Base-by-base conservation (phyloP, 2,113 vertebrate species). In the Pimephales promelas region DNA sequence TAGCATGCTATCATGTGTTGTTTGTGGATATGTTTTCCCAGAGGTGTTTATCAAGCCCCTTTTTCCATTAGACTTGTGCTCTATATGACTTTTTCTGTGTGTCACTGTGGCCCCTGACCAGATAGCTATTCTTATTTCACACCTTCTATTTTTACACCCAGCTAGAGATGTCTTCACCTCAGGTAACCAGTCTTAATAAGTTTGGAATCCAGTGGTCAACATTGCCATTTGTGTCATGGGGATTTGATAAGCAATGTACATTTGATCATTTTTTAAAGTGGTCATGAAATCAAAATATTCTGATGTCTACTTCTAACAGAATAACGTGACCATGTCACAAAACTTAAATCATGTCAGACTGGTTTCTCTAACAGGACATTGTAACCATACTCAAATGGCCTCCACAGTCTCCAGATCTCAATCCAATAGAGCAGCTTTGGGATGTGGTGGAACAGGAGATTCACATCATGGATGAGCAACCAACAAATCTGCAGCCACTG, bases 141-240 rank as follows among this genome's bases (percentile, higher is more conserved):
- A 74, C 76, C 31, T 43, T 43, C 79, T 89, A 86, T 89, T 85
- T 87, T 86, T 85, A 85, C 40, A 28, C 14, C 10, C 49, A 22
- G 54, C 75, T 16, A 5, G 28, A 64, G 40, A 79, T 74, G 28
- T 61, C 54, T 81, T 80, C 31, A 71, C 70, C 70, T 75, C 83
- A 86, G 80, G 75, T 86, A 83, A 72, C 57, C 26, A 74, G 47
- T 66, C 20, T 76, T 10, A 64, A 40, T 75, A 81, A 31, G 18
- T 9, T 24, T 36, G 62, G 28, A 34, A 70, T 78, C 26, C 40
- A 40, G 59, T 24, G 26, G n/a, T 13, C 72, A 76, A 16, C 18
- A 68, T 57, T 74, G 34, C 10, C 34, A 79, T 71, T 59, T 64
- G 57, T 64, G 59, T 10, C 26, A 61, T 61, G 57, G 22, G 18